Evolutionary conservation across 2,888 invertebrate species (phyloP).

Genomic region (Pachliopta kotzebuea): DNA sequence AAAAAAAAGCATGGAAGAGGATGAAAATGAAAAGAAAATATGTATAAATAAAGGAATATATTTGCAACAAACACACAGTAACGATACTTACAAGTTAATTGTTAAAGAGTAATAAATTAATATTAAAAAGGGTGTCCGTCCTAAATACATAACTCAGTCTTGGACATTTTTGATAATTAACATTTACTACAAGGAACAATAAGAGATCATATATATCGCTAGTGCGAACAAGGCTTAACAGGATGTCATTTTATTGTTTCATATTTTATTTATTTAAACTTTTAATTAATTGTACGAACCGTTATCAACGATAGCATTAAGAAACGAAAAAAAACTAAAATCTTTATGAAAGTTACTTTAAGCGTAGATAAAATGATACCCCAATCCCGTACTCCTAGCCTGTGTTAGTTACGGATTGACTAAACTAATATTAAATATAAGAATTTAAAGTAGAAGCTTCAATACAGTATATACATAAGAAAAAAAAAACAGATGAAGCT

Average conservation of each 20-base stretch:
- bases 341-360: slow-evolving; percentile 18
- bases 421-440: slow-evolving; percentile 24
- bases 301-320: neutral
- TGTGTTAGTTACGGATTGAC: slow-evolving; percentile 18
- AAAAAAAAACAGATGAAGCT: slow-evolving; percentile 23
- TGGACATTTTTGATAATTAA: slow-evolving; percentile 47
- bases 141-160: slow-evolving; percentile 64
- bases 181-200: slow-evolving; percentile 64
- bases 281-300: neutral
- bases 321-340: slow-evolving; percentile 2
- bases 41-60: slow-evolving; percentile 78
- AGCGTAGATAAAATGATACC: slow-evolving; percentile 32
- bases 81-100: slow-evolving; percentile 65
- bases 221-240: slow-evolving; percentile 42
- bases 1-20: slow-evolving; percentile 74
- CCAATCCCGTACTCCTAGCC: slow-evolving; percentile 32
- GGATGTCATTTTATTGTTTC: slow-evolving; percentile 32
- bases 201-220: slow-evolving; percentile 62
- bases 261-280: neutral
- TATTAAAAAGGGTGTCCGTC: slow-evolving; percentile 33
- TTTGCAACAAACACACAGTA: slow-evolving; percentile 79
- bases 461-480: slow-evolving; percentile 32
- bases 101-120: slow-evolving; percentile 56
- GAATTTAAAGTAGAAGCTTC: slow-evolving; percentile 15
- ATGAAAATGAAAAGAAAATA: slow-evolving; percentile 78